phyloP scores from a whole-genome alignment of 2,113 vertebrate species.

The Microcebus jonahi region DNA sequence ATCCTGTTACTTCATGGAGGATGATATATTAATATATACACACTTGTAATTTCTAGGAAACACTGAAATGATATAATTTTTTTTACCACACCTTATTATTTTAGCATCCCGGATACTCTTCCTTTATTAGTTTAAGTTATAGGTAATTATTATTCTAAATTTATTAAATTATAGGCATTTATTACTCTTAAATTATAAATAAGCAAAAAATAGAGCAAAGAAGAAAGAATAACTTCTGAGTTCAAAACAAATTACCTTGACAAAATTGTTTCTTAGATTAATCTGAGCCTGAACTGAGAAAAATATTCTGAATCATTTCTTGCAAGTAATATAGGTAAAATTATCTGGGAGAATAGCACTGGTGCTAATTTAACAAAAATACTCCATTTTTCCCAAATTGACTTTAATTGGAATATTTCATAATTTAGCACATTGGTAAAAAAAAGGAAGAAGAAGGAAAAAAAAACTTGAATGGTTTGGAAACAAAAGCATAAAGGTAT shows the following conservation, averaged over 20 bases:
- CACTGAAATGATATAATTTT: background rate
- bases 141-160: background rate
- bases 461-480: background rate
- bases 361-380: background rate
- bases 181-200: constrained; percentile 17
- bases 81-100: background rate
- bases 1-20: background rate
- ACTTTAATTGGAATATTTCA: background rate
- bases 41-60: background rate
- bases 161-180: background rate
- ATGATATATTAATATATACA: background rate
- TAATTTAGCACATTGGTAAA: background rate
- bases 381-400: constrained; percentile 18
- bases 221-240: constrained; percentile 18
- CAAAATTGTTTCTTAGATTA: constrained; percentile 34
- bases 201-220: background rate
- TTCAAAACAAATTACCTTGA: constrained; percentile 4
- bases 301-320: background rate
- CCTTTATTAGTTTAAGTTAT: background rate
- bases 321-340: constrained; percentile 14
- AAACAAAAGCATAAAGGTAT: background rate
- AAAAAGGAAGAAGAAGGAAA: no score
- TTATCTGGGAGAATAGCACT: background rate
- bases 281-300: constrained; percentile 14
- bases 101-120: background rate